These are phyloP conservation scores for Nestor notabilis DNA, from an alignment of 2,113 vertebrate genomes.

Conservation along the genomic window DNA sequence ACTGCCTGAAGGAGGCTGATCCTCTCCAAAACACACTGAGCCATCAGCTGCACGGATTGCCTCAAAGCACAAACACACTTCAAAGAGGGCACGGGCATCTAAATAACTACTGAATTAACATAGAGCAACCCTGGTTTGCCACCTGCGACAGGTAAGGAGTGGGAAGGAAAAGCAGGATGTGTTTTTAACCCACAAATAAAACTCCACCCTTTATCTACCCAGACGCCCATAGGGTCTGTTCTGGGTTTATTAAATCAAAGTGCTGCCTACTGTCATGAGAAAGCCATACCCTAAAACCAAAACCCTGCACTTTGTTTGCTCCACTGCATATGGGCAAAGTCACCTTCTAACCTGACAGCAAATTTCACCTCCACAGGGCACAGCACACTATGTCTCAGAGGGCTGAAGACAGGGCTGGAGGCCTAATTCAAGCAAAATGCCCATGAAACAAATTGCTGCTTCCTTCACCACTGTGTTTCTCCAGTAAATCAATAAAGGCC, in stretches of 20 bases:
- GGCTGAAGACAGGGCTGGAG: neutral
- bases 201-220: neutral
- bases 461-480: neutral
- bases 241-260: neutral
- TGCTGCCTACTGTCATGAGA: neutral
- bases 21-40: neutral
- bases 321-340: accelerated
- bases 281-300: neutral
- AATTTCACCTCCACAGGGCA: neutral
- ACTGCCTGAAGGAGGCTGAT: neutral
- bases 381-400: neutral
- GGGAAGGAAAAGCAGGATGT: neutral
- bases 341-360: neutral
- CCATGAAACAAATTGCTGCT: neutral
- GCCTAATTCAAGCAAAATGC: neutral
- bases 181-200: neutral
- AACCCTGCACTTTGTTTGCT: neutral
- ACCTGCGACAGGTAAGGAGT: neutral
- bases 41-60: neutral
- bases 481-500: conserved; percentile 34
- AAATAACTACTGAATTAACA: neutral
- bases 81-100: neutral
- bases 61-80: neutral
- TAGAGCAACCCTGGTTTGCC: neutral
- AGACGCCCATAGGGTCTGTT: neutral